Conservation (phyloP, 2,888 invertebrate genomes). For the Tillus elongatus region DNA sequence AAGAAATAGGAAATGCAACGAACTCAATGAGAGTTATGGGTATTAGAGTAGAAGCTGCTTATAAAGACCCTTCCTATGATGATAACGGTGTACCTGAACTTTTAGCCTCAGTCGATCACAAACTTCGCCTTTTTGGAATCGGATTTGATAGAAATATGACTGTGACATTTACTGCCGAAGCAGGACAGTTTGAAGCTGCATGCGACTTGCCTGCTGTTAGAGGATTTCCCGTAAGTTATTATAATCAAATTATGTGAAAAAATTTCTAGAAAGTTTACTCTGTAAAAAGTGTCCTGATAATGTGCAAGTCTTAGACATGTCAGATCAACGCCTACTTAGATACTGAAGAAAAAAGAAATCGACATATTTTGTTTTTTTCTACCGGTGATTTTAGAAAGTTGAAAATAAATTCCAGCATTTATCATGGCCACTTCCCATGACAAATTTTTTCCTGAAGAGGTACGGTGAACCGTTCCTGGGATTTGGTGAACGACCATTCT, state of each 20-base stretch:
- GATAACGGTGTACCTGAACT: constrained; percentile 59
- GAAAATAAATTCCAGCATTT: no score
- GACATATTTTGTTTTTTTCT: no score
- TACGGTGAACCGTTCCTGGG: no score
- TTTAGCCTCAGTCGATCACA: constrained; percentile 50
- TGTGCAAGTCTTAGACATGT: no score
- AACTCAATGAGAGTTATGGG: constrained; percentile 41
- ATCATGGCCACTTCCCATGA: no score
- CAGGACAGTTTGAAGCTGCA: constrained; percentile 45
- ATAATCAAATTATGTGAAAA: background rate
- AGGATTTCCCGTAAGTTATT: constrained; percentile 43
- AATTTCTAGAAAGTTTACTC: background rate
- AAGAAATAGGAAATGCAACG: no score
- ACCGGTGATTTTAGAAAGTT: no score
- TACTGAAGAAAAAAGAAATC: no score
- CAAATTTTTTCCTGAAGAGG: no score
- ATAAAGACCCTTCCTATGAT: constrained; percentile 48
- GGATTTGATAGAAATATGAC: constrained; percentile 57
- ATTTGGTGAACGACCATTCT: no score
- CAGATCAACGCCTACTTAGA: no score
- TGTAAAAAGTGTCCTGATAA: no score
- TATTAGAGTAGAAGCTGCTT: constrained; percentile 49
- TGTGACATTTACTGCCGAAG: constrained; percentile 61
- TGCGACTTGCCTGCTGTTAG: constrained; percentile 54
- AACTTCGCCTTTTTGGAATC: constrained; percentile 64